These are phyloP conservation scores for Cremastobaeus sp. DNA, from an alignment of 2,888 invertebrate species.

Conservation along the genomic window DNA sequence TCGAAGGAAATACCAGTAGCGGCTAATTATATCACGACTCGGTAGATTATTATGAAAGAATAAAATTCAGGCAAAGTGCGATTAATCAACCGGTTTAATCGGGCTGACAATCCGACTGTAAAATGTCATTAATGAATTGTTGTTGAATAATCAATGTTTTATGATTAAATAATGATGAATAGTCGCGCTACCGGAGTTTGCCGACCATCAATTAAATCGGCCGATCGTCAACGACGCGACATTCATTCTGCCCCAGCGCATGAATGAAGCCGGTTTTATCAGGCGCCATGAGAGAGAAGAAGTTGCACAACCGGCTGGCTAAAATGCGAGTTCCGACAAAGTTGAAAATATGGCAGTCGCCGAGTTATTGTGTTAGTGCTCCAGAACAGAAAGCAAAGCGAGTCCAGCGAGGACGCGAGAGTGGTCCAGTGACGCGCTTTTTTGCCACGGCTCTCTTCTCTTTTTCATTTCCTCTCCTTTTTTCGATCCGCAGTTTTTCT, in stretches of 20 bases:
- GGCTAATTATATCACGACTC: constrained; percentile 2
- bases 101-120: constrained; percentile 26
- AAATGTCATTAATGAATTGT: constrained; percentile 52
- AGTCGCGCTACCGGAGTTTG: constrained; percentile 59
- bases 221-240: constrained; percentile 54
- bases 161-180: constrained; percentile 58
- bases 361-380: constrained; percentile 55
- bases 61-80: constrained; percentile 12
- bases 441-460: constrained; percentile 27
- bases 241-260: constrained; percentile 55
- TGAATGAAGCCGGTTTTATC: constrained; percentile 63
- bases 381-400: constrained; percentile 58
- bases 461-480: constrained; percentile 12
- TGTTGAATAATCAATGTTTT: constrained; percentile 57
- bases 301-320: constrained; percentile 60
- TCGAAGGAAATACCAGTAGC: neutral
- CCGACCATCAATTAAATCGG: constrained; percentile 59
- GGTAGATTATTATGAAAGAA: constrained; percentile 17
- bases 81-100: constrained; percentile 33
- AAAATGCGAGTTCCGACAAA: constrained; percentile 57
- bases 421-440: constrained; percentile 58
- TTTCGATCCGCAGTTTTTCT: neutral
- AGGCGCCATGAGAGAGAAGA: constrained; percentile 61
- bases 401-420: constrained; percentile 35
- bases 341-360: constrained; percentile 54